Percentiles rank a stretch among this genome's conserved stretches.
Conservation (phyloP, 1,140 invertebrate species). For the Littorina saxatilis region DNA sequence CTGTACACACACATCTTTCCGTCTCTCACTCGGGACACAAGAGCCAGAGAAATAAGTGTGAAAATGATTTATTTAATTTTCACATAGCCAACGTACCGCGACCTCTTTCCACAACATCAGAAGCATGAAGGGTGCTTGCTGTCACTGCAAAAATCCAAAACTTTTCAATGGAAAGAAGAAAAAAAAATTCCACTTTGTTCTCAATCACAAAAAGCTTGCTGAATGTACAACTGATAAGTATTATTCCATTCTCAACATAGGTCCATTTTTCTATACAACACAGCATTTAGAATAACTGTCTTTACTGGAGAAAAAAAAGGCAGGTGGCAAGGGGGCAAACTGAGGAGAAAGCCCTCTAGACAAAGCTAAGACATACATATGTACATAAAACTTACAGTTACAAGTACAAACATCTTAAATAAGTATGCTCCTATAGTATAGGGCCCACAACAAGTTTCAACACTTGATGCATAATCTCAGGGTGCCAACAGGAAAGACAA, state of each 20-base stretch:
- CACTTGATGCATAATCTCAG: slow-evolving; percentile 10
- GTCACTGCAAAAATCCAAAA: slow-evolving; percentile 24
- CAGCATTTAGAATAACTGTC: not conserved
- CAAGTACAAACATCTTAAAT: not conserved
- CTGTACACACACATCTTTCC: not conserved
- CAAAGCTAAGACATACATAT: slow-evolving; percentile 7
- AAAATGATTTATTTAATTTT: slow-evolving; percentile 33
- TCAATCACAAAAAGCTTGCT: slow-evolving; percentile 33
- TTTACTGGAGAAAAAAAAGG: not conserved
- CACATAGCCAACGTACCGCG: slow-evolving; percentile 22
- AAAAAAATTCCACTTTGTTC: slow-evolving; percentile 7
- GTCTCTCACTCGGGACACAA: not conserved
- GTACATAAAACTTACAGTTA: slow-evolving; percentile 15
- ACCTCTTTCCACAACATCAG: slow-evolving; percentile 24
- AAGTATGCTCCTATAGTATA: slow-evolving; percentile 4
- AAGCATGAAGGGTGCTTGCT: slow-evolving; percentile 31
- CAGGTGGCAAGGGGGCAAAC: not conserved
- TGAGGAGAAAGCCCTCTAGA: slow-evolving; percentile 7
- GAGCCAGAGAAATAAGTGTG: too few species aligned
- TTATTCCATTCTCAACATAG: slow-evolving; percentile 3
- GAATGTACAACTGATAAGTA: slow-evolving; percentile 21
- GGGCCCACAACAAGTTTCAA: too few species aligned
- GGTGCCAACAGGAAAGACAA: not conserved
- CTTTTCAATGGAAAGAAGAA: slow-evolving; percentile 8
- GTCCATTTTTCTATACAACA: not conserved